Evolutionary conservation across 1,140 invertebrate species (phyloP).

Genomic region (Hyles vespertilio): DNA sequence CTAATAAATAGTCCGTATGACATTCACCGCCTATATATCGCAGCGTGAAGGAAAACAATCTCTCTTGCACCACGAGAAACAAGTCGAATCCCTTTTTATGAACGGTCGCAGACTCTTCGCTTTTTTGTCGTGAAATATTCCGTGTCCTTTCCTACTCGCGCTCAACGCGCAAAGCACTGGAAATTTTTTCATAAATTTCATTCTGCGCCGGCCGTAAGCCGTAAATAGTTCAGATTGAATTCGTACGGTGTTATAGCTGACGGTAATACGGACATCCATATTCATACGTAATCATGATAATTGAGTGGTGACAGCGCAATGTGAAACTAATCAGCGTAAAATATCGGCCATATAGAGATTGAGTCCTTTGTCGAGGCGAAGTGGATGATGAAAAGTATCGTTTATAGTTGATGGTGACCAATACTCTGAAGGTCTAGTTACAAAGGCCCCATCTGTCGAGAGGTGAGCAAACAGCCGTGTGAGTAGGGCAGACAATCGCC

Average conservation of each 20-base stretch:
- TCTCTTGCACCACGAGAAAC: slow-evolving; percentile 54
- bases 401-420: slow-evolving; percentile 47
- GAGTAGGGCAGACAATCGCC: slow-evolving; percentile 65
- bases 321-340: slow-evolving; percentile 27
- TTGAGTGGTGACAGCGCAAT: not conserved
- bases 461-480: slow-evolving; percentile 65
- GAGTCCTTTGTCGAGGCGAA: slow-evolving; percentile 39
- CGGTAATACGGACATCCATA: not conserved
- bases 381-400: slow-evolving; percentile 60
- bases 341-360: slow-evolving; percentile 18
- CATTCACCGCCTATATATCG: slow-evolving; percentile 50
- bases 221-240: not conserved
- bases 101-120: slow-evolving; percentile 44
- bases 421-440: slow-evolving; percentile 52
- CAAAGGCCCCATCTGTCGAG: slow-evolving; percentile 67
- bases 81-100: slow-evolving; percentile 64
- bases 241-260: not conserved
- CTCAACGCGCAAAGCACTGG: slow-evolving; percentile 38
- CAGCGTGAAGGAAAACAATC: slow-evolving; percentile 58
- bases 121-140: slow-evolving; percentile 54
- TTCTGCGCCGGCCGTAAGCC: not conserved
- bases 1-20: slow-evolving; percentile 69
- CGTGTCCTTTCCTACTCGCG: slow-evolving; percentile 38
- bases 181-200: slow-evolving; percentile 28
- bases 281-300: not conserved